A percentile compares a stretch with the other conserved stretches of the same genome.
Evolutionary conservation across 1,140 invertebrate genomes (phyloP).

Genomic region (Anthonomus grandis): DNA sequence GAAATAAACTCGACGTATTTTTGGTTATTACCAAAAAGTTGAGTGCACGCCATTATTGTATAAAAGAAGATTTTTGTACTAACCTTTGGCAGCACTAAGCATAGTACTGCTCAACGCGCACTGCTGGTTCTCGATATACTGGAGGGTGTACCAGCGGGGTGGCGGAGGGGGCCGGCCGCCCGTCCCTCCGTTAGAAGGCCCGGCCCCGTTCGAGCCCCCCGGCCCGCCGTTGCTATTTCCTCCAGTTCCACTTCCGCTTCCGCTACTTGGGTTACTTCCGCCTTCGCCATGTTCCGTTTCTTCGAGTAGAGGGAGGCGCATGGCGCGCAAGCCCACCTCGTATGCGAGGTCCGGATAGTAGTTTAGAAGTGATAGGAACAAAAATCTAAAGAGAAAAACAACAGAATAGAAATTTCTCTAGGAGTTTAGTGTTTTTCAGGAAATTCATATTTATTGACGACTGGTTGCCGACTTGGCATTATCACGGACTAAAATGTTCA

Average conservation of each 20-base stretch:
- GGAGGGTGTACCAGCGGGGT: constrained; percentile 69
- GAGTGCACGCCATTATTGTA: background rate
- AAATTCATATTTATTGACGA: too few species aligned
- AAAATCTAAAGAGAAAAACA: constrained; percentile 52
- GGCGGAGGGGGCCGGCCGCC: constrained; percentile 61
- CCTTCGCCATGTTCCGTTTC: constrained; percentile 63
- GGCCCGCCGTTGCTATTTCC: too few species aligned
- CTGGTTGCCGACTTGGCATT: too few species aligned
- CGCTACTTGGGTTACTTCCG: constrained; percentile 45
- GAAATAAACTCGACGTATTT: too few species aligned
- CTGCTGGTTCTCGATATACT: constrained; percentile 78
- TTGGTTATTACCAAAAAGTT: too few species aligned
- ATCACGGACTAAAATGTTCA: too few species aligned
- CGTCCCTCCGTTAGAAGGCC: background rate
- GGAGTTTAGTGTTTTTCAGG: background rate
- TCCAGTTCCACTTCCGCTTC: too few species aligned
- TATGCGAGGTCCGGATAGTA: constrained; percentile 76
- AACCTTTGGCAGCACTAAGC: constrained; percentile 70
- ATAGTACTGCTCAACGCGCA: constrained; percentile 76
- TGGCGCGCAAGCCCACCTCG: constrained; percentile 60
- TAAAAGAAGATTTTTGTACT: constrained; percentile 23
- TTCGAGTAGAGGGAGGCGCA: constrained; percentile 73
- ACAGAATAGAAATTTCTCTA: background rate
- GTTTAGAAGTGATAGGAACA: constrained; percentile 71
- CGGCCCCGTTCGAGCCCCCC: constrained; percentile 42